Base-by-base conservation (phyloP, 1,140 invertebrate genomes). In the Andrena cerasifolii region DNA sequence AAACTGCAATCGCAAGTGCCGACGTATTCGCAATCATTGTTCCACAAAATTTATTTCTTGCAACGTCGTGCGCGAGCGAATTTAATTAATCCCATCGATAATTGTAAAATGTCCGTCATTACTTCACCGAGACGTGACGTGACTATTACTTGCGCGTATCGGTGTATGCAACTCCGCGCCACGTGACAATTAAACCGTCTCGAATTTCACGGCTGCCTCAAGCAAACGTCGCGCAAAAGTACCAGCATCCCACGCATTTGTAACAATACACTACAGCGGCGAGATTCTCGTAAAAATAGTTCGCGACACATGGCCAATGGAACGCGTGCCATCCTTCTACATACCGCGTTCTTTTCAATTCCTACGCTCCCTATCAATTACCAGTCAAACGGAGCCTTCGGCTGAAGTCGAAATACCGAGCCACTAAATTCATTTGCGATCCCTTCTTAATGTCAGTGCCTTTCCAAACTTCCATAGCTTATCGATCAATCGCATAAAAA, bases 151-250 rank as follows among this genome's bases (percentile, higher is more conserved):
- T 33, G 58, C n/a, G 3, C 58, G 56, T 4, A 36, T 14, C 6
- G 24, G 58, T 24, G 58, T 40, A 61, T 61, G 33, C 33, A 40
- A 61, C 28, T 56, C 36, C 28, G 62, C 14, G 36, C n/a, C 36
- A 45, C 49, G 51, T 53, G 51, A 75, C 54, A 67, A 75, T 75
- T 54, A 67, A 66, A 67, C 65, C 51, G 51, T 31, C n/a, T 75
- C 40, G 51, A 67, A 75, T 67, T 75, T 67, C 72, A 54, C 5
- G 51, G 40, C 36, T 75, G 31, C 62, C n/a, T 56, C 51, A 10
- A 75, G 62, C 51, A 65, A 74, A 74, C 33, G 24, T 31, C 12
- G 16, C 12, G 5, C 28, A 14, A 40, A 31, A 24, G 36, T 24
- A 54, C 12, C 36, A 43, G 12, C 47, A 14, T 40, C 4, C 8